phyloP scores from a whole-genome alignment of 2,113 vertebrate genomes.

The Xyliphius kryptos region DNA sequence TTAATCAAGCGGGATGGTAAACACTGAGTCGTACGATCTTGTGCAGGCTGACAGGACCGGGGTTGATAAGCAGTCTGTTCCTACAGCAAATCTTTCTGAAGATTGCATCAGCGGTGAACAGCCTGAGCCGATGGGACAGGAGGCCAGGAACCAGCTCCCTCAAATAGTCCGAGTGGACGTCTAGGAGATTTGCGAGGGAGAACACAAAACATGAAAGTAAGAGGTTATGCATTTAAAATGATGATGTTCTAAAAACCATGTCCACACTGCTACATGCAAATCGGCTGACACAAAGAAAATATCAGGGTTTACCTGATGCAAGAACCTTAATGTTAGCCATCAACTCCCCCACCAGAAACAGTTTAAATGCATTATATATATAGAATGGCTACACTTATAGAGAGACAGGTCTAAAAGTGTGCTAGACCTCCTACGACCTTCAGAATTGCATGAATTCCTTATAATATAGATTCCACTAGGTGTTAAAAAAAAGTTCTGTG shows the following conservation, averaged over 20 bases:
- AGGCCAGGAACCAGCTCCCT: slow-evolving; percentile 71
- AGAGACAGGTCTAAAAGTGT: too few species aligned
- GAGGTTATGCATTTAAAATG: background rate
- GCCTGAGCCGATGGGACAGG: slow-evolving; percentile 73
- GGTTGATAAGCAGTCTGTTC: slow-evolving; percentile 55
- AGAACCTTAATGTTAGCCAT: too few species aligned
- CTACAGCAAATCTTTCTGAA: slow-evolving; percentile 75
- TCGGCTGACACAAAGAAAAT: too few species aligned
- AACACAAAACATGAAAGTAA: background rate
- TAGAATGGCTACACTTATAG: too few species aligned
- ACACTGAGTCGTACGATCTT: slow-evolving; percentile 64
- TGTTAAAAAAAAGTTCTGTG: too few species aligned
- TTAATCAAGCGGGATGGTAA: background rate
- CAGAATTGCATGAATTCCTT: too few species aligned
- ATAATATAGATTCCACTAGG: too few species aligned
- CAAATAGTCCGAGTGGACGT: slow-evolving; percentile 63
- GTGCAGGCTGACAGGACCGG: slow-evolving; percentile 73
- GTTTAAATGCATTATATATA: too few species aligned
- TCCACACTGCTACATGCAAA: background rate
- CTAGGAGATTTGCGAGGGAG: slow-evolving; percentile 54
- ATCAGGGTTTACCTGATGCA: too few species aligned
- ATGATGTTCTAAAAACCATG: background rate
- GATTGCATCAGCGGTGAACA: slow-evolving; percentile 78
- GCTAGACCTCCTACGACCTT: too few species aligned
- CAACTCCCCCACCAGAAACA: too few species aligned